phyloP scores from a whole-genome alignment of 1,140 invertebrate species.

The Drosophila erecta region DNA sequence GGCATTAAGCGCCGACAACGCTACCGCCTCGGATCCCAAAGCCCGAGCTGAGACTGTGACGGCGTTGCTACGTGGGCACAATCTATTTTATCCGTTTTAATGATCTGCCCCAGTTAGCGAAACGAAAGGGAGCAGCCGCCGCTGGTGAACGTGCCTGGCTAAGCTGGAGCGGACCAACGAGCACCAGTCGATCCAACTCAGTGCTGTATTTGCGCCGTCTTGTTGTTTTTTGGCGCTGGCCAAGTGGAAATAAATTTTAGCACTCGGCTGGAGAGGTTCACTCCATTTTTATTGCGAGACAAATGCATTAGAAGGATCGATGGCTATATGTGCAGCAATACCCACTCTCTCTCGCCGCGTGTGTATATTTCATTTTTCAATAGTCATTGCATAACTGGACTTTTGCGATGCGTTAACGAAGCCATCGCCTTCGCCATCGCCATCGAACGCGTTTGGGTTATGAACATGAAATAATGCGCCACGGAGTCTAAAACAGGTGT shows the following conservation, averaged over 20 bases:
- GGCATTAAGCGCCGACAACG: slow-evolving; percentile 72
- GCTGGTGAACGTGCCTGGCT: slow-evolving; percentile 61
- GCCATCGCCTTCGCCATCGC: slow-evolving; percentile 51
- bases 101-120: slow-evolving; percentile 81
- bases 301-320: slow-evolving; percentile 75
- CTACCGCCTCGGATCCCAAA: slow-evolving; percentile 31
- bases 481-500: slow-evolving; percentile 68
- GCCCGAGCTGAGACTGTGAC: slow-evolving; percentile 21
- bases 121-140: slow-evolving; percentile 73
- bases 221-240: slow-evolving; percentile 46
- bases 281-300: slow-evolving; percentile 70
- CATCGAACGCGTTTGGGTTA: slow-evolving; percentile 71
- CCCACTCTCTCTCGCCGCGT: slow-evolving; percentile 28
- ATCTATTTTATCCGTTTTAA: slow-evolving; percentile 82
- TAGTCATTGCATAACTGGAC: slow-evolving; percentile 80
- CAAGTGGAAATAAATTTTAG: slow-evolving; percentile 73
- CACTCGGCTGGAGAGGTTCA: slow-evolving; percentile 60
- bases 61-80: slow-evolving; percentile 73
- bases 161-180: slow-evolving; percentile 37
- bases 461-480: slow-evolving; percentile 79
- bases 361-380: slow-evolving; percentile 51
- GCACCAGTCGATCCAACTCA: slow-evolving; percentile 33
- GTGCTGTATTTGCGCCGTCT: slow-evolving; percentile 27
- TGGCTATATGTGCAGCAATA: slow-evolving; percentile 15
- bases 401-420: slow-evolving; percentile 80